Base-by-base conservation (phyloP, 2,113 vertebrate genomes). In the Oreochromis niloticus region DNA sequence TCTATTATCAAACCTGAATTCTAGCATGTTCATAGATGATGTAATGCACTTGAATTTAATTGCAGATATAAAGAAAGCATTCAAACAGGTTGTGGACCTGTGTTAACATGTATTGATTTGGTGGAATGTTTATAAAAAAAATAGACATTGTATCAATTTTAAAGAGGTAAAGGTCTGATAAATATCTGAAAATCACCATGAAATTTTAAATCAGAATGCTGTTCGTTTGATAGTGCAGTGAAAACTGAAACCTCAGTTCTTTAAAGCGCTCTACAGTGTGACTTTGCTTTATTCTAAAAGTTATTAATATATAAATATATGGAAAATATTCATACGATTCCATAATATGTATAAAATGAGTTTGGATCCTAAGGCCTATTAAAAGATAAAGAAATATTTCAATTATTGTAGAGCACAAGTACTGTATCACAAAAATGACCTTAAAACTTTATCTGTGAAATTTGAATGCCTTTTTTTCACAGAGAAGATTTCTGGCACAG, bases 51-150 rank as follows among this genome's bases (percentile, higher is more conserved):
- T 46, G 66, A 73, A 27, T 73, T 46, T 73, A 43, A 6, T 43
- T 73, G 46, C 0, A 73, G 39, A 46, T 27, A 71, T 27, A 46
- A 71, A 71, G 68, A 27, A 71, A 9, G 7, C n/a, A 71, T 43
- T 48, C 10, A 5, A 9, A 46, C 41, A 46, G 24, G 14, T 75
- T 17, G 41, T 46, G 6, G 24, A 48, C 2, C 68, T 48, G 22
- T 75, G 68, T 3, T 17, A 7, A 17, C 14, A 73, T 73, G 9
- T 48, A 48, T 41, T 4, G 0, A 48, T 73, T 0, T 73, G 22
- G 22, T 46, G 4, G 41, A 30, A 73, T 73, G 7, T 43, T 71
- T 24, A 43, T 43, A 71, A 30, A 17, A 19, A 52, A 66, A 66
- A 39, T 8, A 48, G 9, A 24, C 41, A 75, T 2, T 30, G 24